Evolutionary conservation across 2,888 invertebrate species (phyloP), one percentile per base, ranked within the genome.

Genomic region (Drepanosiphum platanoidis): DNA sequence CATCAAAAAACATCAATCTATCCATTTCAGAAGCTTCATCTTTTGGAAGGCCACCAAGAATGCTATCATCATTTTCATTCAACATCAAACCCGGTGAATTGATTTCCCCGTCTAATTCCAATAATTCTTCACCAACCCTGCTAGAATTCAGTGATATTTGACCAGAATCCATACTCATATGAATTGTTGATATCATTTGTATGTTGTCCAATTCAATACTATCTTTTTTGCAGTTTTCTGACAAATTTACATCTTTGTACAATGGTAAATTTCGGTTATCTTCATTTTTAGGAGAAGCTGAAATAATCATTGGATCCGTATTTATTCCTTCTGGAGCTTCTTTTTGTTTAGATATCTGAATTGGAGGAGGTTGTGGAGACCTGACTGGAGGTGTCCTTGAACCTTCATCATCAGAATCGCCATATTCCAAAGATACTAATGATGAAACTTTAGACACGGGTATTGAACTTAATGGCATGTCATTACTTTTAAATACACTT

Each of bases 381-480:
- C 87, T 87, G 18, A 87, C 87, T 18, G 88, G 87, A 58, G 88
- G 87, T n/a, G 87, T 87, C 68, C 87, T 86, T n/a, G 88, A 92
- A 8, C 91, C 92, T 86, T 92, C 92, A 87, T 92, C 92, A 87
- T 93, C 92, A 86, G 92, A 91, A 87, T 93, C 92, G 88, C 92
- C 92, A 87, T 92, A 92, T 88, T 93, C 92, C 0, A 91, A 91
- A 88, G 92, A 92, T 0, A 92, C 92, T 32, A 92, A 88, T 0
- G 92, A 92, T 70, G 91, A 90, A 32, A 90, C 90, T 87, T 91
- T 91, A 42, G 90, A 90, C 87, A 86, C 84, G 46, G 87, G 83
- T 70, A 86, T 86, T 36, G 83, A 86, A 86, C 71, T 86, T 34
- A 82, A 34, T 32, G 86, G 72, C 78, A 86, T 87, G 52, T 87